Evolutionary conservation across 2,113 vertebrate genomes (phyloP).

Genomic region (Ictalurus punctatus): DNA sequence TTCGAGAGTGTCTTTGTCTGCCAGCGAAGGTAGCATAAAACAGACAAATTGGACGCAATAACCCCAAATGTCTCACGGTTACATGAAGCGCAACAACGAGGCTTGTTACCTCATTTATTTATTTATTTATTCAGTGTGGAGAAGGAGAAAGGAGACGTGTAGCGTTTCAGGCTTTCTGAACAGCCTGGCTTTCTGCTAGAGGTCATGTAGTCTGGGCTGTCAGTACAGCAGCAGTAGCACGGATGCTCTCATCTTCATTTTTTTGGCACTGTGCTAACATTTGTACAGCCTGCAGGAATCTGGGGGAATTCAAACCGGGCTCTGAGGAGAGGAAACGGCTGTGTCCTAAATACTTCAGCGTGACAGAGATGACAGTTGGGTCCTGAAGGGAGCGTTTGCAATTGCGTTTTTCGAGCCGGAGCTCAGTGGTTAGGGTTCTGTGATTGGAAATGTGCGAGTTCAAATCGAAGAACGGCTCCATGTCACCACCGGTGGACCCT

Average conservation of each 20-base stretch:
- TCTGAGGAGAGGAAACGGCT: background rate
- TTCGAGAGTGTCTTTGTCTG: background rate
- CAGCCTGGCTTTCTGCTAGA: background rate
- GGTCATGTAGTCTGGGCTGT: conserved; percentile 5
- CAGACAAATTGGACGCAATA: conserved; percentile 37
- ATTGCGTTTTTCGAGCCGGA: background rate
- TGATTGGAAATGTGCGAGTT: background rate
- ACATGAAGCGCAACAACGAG: background rate
- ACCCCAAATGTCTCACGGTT: background rate
- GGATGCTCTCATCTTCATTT: conserved; percentile 2
- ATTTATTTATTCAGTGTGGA: background rate
- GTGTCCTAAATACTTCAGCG: conserved; percentile 8
- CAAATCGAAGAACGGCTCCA: background rate
- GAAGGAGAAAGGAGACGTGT: background rate
- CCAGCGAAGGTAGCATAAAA: conserved; percentile 18
- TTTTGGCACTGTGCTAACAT: conserved; percentile 34
- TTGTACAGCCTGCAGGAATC: conserved; percentile 29
- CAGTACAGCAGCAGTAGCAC: conserved; percentile 4
- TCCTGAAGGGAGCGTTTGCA: background rate
- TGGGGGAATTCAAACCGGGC: conserved; percentile 19
- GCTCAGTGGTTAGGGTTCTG: background rate
- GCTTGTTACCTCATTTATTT: background rate
- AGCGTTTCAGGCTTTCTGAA: background rate
- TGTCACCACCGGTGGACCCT: background rate
- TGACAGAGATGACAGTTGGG: background rate